Evolutionary conservation across 2,797 vertebrate species (phyloP).

Genomic region (Pseudochaenichthys georgianus): DNA sequence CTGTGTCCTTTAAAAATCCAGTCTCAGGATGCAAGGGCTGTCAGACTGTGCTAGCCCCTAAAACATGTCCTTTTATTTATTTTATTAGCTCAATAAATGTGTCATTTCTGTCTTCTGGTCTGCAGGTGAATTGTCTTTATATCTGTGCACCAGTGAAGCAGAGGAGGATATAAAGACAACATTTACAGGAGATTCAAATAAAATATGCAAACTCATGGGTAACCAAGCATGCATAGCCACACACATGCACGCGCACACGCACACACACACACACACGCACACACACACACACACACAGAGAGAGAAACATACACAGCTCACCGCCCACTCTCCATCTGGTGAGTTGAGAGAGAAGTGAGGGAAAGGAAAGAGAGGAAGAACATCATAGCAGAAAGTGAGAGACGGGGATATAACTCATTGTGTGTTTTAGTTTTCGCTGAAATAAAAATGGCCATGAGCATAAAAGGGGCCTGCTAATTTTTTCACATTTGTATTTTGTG

Average conservation of each 20-base stretch:
- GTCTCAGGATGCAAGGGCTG: constrained; percentile 86
- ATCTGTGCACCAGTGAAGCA: constrained; percentile 2
- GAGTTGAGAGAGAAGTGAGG: constrained; percentile 49
- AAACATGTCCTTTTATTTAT: not conserved
- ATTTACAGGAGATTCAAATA: constrained; percentile 69
- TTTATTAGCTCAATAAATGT: not conserved
- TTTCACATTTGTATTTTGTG: no score
- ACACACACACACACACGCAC: constrained; percentile 22
- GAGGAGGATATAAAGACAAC: constrained; percentile 37
- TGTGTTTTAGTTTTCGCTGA: constrained; percentile 11
- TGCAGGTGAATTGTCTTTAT: not conserved
- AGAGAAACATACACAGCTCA: constrained; percentile 28
- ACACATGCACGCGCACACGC: not conserved
- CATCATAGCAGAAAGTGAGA: constrained; percentile 30
- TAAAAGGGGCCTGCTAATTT: no score
- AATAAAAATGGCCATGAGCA: not conserved
- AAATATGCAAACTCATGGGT: constrained; percentile 78
- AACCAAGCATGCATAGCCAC: constrained; percentile 62
- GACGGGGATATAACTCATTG: not conserved
- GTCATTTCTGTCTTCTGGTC: not conserved
- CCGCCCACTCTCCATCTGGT: constrained; percentile 79
- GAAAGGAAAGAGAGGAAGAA: constrained; percentile 15
- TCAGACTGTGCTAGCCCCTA: constrained; percentile 80
- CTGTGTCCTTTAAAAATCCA: constrained; percentile 60
- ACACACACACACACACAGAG: constrained; percentile 5